These are phyloP conservation scores for Spongilla lacustris DNA, from an alignment of 37 sponge, comb jelly and placozoan genomes.

Conservation along the genomic window DNA sequence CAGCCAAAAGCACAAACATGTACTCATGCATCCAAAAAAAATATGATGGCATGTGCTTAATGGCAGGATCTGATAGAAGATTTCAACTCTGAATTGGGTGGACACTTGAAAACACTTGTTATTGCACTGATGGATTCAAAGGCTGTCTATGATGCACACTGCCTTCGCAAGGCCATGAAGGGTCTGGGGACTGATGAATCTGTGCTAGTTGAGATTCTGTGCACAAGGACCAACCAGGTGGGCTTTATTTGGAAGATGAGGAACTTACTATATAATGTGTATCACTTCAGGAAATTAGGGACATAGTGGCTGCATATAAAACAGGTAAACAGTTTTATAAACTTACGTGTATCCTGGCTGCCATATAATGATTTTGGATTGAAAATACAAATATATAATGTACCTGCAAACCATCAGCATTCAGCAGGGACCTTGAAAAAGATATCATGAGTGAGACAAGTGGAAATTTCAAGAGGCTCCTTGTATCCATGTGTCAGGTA, in stretches of 20 bases:
- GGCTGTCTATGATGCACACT: slow-evolving; percentile 79
- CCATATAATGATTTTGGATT: too few relatives aligned
- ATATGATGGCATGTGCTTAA: not conserved
- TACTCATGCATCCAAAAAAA: too few relatives aligned
- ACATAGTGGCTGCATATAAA: not conserved
- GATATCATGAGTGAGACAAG: slow-evolving; percentile 96
- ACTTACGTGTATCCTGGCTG: not conserved
- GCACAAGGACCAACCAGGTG: slow-evolving; percentile 7
- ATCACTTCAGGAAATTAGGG: not conserved
- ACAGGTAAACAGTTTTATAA: not conserved
- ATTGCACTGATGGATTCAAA: slow-evolving; percentile 81
- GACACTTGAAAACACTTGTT: slow-evolving; percentile 79
- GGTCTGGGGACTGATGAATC: slow-evolving; percentile 22
- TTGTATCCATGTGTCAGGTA: slow-evolving; percentile 96
- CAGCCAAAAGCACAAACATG: too few relatives aligned
- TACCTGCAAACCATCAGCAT: slow-evolving; percentile 42
- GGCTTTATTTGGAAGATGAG: not conserved
- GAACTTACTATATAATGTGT: not conserved
- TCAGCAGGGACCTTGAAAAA: slow-evolving; percentile 86
- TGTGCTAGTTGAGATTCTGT: slow-evolving; percentile 69
- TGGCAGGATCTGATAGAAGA: slow-evolving; percentile 87
- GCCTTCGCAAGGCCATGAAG: slow-evolving; percentile 88
- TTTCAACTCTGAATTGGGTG: slow-evolving; percentile 92
- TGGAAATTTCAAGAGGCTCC: slow-evolving; percentile 94
- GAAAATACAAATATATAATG: too few relatives aligned